Evolutionary conservation across 2,113 vertebrate species (phyloP), one percentile per base, ranked within the genome.

Genomic region (Chauna torquata): DNA sequence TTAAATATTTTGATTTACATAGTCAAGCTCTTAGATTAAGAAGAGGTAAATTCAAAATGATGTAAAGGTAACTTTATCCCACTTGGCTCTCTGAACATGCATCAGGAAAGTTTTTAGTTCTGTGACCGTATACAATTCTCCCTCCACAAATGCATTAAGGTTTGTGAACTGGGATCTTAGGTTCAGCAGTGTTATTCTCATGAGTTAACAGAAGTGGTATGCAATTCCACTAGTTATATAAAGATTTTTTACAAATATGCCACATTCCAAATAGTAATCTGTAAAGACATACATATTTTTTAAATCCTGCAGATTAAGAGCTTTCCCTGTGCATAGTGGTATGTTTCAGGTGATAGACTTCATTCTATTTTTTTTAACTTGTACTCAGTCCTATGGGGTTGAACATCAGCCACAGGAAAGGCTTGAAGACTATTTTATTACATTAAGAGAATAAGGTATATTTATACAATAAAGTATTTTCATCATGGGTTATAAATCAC

Each of bases 61-160:
- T 61, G 50, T 36, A 65, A 90, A 87, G 22, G 20, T 59, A 93
- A 61, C 55, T 52, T 96, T 42, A n/a, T 82, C 78, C 44, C 64
- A 2, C 47, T 79, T 82, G 62, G 8, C 3, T 59, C 30, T 68
- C 47, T 79, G 44, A 94, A 76, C 4, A 52, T 5, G 11, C 3
- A 15, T 52, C 2, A 1, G 61, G 45, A n/a, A 30, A 92, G 25
- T 55, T 94, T 94, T 72, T 52, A 84, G 68, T 82, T 82, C 40
- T 71, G 4, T 57, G 23, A 40, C 75, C 23, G 8, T 22, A 49
- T 44, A 59, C 38, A 79, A 11, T 40, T 9, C 19, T 77, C 24
- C 13, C 12, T 79, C 32, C 18, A 71, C 36, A 85, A 86, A 72
- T 13, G 7, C 32, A 34, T 44, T 58, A 59, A 30, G 3, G 27